Base-by-base conservation (phyloP, 2,888 invertebrate species). In the Peribatodes rhomboidaria region DNA sequence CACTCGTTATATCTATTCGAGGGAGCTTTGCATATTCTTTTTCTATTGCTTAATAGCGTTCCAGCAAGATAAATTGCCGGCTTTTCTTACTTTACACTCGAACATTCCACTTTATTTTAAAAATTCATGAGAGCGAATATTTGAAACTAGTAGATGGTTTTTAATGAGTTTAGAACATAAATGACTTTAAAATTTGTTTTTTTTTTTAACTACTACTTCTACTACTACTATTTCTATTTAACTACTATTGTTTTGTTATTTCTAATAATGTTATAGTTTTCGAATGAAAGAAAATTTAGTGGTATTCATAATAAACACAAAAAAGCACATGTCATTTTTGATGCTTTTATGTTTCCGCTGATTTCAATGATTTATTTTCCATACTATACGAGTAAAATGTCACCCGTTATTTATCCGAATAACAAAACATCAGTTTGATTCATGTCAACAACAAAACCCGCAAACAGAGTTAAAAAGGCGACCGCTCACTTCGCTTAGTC, bases 401-500 rank as follows among this genome's bases (percentile, higher is more conserved):
- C 14, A 37, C 37, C 27, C 31, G 11, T 39, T 57, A 55, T 57
- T 57, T 57, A 56, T 44, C n/a, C 27, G 27, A 31, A 14, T 31
- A 42, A 57, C 39, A 52, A 37, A 58, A 54, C 44, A 41, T 22
- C 63, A 47, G 54, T 57, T 61, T 37, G 61, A 64, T 46, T 57
- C 46, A 22, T 64, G 39, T 57, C 49, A 58, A 57, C 58, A 65
- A 55, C 58, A 59, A 67, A 61, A 62, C 49, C 56, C 44, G 63
- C 66, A 70, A 69, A 69, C 67, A 52, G 52, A 44, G 50, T 66
- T 66, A 68, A 73, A 76, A 74, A 71, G 67, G 65, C 72, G 72
- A 75, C 68, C 70, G 79, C 76, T 81, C 76, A 75, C 71, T 78
- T 74, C 67, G 65, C 71, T 14, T 54, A 47, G 60, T 53, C 37